Percentiles rank a stretch among this genome's conserved stretches.
Conservation (phyloP, 1,140 invertebrate species). For the Dolichoris vasculosae region DNA sequence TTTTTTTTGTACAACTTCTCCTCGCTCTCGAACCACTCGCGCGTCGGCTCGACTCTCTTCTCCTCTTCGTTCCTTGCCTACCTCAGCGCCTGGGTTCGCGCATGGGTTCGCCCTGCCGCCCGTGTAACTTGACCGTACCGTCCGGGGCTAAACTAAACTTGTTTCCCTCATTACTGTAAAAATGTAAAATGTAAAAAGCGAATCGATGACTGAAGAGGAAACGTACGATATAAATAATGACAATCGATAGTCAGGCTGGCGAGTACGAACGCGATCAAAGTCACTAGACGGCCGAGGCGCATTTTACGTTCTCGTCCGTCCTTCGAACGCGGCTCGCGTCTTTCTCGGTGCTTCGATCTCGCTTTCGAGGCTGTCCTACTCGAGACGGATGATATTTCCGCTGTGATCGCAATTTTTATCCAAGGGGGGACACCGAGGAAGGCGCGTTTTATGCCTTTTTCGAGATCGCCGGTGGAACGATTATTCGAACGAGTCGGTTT, state of each 20-base stretch:
- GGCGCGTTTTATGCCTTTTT: neutral
- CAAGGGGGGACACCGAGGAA: neutral
- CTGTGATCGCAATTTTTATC: neutral
- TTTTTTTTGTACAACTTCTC: too few species aligned
- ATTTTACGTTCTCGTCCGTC: neutral
- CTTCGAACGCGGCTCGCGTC: too few species aligned
- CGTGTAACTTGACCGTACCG: conserved; percentile 58
- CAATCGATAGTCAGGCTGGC: conserved; percentile 73
- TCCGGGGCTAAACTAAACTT: conserved; percentile 67
- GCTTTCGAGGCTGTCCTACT: neutral
- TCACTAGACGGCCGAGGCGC: conserved; percentile 57
- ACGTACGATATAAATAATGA: conserved; percentile 76
- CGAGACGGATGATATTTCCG: neutral
- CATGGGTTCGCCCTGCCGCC: conserved; percentile 46
- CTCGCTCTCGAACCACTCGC: conserved; percentile 32
- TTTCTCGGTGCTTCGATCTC: neutral
- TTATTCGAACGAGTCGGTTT: conserved; percentile 30
- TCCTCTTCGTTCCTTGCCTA: conserved; percentile 28
- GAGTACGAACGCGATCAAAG: conserved; percentile 55
- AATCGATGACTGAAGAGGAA: conserved; percentile 76
- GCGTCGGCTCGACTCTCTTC: conserved; percentile 37
- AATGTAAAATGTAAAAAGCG: conserved; percentile 76
- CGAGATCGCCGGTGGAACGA: neutral
- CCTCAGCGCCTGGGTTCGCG: conserved; percentile 47
- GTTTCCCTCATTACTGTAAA: conserved; percentile 74